Evolutionary conservation across 1,140 invertebrate genomes (phyloP).

Genomic region (Anoplolepis gracilipes): DNA sequence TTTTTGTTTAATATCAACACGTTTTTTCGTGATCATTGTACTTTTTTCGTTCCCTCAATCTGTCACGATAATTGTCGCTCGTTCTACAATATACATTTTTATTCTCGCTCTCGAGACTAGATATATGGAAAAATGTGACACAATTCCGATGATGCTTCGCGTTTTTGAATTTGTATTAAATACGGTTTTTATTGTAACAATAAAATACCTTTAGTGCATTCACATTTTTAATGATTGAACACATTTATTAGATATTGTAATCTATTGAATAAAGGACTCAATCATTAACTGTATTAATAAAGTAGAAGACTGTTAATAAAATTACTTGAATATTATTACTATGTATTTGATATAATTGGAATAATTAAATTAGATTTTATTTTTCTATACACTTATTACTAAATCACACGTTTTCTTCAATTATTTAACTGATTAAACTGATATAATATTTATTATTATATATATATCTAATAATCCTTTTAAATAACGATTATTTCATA

Average conservation of each 20-base stretch:
- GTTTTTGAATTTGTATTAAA: slow-evolving; percentile 19
- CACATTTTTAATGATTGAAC: slow-evolving; percentile 12
- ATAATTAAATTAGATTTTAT: neutral
- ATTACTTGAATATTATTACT: too few species aligned
- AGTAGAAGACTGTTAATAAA: too few species aligned
- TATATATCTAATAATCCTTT: neutral
- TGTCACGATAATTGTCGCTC: slow-evolving; percentile 58
- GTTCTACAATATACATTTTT: slow-evolving; percentile 40
- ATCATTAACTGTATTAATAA: too few species aligned
- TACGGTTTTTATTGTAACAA: slow-evolving; percentile 9
- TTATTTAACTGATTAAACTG: slow-evolving; percentile 5
- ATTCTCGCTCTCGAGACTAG: neutral
- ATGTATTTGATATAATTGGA: too few species aligned
- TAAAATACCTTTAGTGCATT: neutral
- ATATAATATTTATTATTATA: slow-evolving; percentile 1
- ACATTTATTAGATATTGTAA: neutral
- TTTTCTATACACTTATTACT: neutral
- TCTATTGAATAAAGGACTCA: neutral
- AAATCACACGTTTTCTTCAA: neutral
- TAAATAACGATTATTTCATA: slow-evolving; percentile 23
- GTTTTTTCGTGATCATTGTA: slow-evolving; percentile 30
- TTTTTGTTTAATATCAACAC: slow-evolving; percentile 30
- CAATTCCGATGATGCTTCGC: slow-evolving; percentile 24
- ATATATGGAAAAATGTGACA: slow-evolving; percentile 19
- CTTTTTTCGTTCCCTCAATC: slow-evolving; percentile 32